Conservation (phyloP, 37 sponge, comb jelly and placozoan species). For the Amphimedon queenslandica region DNA sequence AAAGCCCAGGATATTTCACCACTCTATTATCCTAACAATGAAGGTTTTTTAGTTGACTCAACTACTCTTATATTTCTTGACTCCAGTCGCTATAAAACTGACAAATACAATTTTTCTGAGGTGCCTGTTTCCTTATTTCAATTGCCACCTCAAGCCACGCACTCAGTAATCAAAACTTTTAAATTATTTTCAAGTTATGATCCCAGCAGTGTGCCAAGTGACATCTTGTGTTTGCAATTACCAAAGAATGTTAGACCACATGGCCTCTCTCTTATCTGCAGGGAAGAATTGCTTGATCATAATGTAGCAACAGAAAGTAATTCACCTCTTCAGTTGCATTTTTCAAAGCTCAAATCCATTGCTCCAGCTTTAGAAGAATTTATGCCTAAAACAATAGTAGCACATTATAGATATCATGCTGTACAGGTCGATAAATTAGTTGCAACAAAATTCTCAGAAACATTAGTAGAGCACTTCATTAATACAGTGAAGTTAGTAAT, state of each 20-base stretch:
- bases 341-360: not conserved
- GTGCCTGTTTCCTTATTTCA: not conserved
- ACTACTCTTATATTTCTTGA: not conserved
- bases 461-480: not conserved
- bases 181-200: too few species aligned
- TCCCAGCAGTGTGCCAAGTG: not conserved
- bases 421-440: too few species aligned
- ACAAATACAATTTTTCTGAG: not conserved
- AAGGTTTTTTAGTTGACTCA: not conserved
- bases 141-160: not conserved
- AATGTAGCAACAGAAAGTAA: not conserved
- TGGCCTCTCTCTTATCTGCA: conserved; percentile 4
- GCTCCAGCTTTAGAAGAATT: not conserved
- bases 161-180: not conserved
- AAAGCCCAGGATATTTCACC: too few species aligned
- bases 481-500: not conserved
- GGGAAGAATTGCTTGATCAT: not conserved
- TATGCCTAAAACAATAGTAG: not conserved
- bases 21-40: not conserved
- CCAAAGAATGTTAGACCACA: conserved; percentile 21
- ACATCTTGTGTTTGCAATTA: conserved; percentile 7
- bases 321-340: not conserved
- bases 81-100: not conserved
- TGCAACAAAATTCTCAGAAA: too few species aligned
- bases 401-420: too few species aligned